Evolutionary conservation across 1,140 invertebrate genomes (phyloP), one percentile per base, ranked within the genome.

Genomic region (Ceratina australensis): DNA sequence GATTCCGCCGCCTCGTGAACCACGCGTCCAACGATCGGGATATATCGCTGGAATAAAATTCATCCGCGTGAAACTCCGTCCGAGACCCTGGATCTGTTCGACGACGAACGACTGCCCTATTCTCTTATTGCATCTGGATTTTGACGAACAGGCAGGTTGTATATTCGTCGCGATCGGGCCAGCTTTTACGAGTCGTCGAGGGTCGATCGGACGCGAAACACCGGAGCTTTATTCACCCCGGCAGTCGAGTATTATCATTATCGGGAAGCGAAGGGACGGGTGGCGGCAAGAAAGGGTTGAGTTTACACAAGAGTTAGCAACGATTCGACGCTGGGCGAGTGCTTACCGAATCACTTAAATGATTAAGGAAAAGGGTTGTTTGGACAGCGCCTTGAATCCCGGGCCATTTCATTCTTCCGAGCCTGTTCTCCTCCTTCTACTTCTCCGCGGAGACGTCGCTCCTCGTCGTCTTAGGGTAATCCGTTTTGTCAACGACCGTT

Each of bases 301-400:
- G 87, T 90, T 89, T 90, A 90, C 88, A 87, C 89, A 89, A 88
- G 88, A 89, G 87, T 90, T 89, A 88, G 78, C 84, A 78, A 83
- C 84, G 89, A 89, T 89, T 89, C 86, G 87, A 87, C 84, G 84
- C 81, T 85, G 80, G 86, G 77, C 86, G 87, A 89, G 88, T 87
- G 89, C 89, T 90, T 91, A 90, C 87, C 85, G 86, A 92, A 91
- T 92, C 91, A 91, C 91, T 92, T 91, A 91, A 92, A 91, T 91
- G 90, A 91, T 92, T 91, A 92, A 91, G 90, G 89, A 90, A 91
- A 91, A 91, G 91, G 91, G 90, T 91, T 92, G 89, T 92, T 92
- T 92, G 90, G 89, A 91, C 89, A 90, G 84, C 87, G 87, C 79
- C 72, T 81, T 79, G 82, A 84, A 87, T 89, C 85, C 81, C 81